Evolutionary conservation across 2,797 vertebrate species (phyloP), one percentile per base, ranked within the genome.

Genomic region (Menidia menidia): DNA sequence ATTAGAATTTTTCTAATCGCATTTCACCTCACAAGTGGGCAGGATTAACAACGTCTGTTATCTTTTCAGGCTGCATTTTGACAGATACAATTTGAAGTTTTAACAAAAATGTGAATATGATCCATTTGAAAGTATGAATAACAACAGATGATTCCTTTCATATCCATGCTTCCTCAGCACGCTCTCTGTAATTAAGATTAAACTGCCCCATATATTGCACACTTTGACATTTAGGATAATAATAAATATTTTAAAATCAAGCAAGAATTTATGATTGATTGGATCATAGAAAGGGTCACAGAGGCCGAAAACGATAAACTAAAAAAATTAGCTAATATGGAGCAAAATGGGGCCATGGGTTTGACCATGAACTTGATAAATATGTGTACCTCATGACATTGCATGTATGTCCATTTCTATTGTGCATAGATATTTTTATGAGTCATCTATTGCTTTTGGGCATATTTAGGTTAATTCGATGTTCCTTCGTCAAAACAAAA

Each of bases 181-280:
- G 68, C 72, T 65, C 19, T 58, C 13, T 5, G 11, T 66, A 68
- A 75, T 73, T 68, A 68, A 75, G 19, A 57, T 50, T 56, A 50
- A 71, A 74, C 54, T 60, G 47, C 60, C 80, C 18, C 70, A 65
- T 66, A 55, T 60, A 65, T 25, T 25, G 68, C 39, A 39, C 42
- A 47, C 65, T 19, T 42, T 7, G 59, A 9, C 16, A 57, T 58
- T 13, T 53, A 2, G 25, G n/a, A n/a, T 68, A 16, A 50, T 35
- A 47, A n/a, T 71, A 55, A 80, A 60, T 51, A 11, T 33, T 70
- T n/a, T 13, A 54, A 60, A 71, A 53, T 68, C 57, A 10, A 64
- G 15, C 64, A 60, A 51, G 18, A 60, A 35, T 6, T 53, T 14
- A 32, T 14, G 25, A 30, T 52, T 52, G 32, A 53, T 16, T 53